A percentile compares a stretch with the other conserved stretches of the same genome.
Evolutionary conservation across 92 coral and sea anemone species (phyloP).

Genomic region (Epizoanthus scotinus): DNA sequence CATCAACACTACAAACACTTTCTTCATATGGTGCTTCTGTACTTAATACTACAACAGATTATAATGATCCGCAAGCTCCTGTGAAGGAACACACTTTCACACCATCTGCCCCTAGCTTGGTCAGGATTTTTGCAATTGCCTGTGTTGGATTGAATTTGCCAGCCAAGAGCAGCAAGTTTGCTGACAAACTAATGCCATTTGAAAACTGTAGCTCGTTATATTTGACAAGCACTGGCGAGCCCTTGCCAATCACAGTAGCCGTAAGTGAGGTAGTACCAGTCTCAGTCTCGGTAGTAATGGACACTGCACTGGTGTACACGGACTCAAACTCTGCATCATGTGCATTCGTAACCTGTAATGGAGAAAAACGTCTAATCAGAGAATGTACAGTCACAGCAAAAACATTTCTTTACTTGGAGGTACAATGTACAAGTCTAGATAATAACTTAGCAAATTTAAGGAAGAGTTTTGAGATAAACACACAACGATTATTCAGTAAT

Average conservation of each 20-base stretch:
- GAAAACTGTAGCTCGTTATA: conserved; percentile 64
- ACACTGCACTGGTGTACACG: conserved; percentile 57
- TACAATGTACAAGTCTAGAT: no score
- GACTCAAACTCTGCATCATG: conserved; percentile 40
- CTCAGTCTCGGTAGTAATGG: conserved; percentile 58
- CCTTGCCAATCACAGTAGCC: conserved; percentile 79
- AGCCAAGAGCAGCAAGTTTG: conserved; percentile 52
- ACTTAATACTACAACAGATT: conserved; percentile 40
- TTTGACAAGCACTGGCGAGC: conserved; percentile 72
- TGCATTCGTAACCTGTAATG: conserved; percentile 60
- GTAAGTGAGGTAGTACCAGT: conserved; percentile 55
- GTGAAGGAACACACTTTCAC: conserved; percentile 48
- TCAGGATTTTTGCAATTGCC: conserved; percentile 45
- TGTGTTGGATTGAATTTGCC: conserved; percentile 38
- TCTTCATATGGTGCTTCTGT: conserved; percentile 30
- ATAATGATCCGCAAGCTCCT: conserved; percentile 27
- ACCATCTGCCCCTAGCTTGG: conserved; percentile 41
- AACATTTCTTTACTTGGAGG: background rate
- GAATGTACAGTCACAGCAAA: background rate
- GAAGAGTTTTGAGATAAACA: no score
- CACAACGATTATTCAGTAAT: no score
- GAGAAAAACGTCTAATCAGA: background rate
- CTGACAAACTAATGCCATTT: conserved; percentile 71
- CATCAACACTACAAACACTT: conserved; percentile 22
- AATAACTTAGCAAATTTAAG: no score